These are phyloP conservation scores for Drosophila busckii DNA, from an alignment of 1,140 invertebrate genomes.

Conservation along the genomic window DNA sequence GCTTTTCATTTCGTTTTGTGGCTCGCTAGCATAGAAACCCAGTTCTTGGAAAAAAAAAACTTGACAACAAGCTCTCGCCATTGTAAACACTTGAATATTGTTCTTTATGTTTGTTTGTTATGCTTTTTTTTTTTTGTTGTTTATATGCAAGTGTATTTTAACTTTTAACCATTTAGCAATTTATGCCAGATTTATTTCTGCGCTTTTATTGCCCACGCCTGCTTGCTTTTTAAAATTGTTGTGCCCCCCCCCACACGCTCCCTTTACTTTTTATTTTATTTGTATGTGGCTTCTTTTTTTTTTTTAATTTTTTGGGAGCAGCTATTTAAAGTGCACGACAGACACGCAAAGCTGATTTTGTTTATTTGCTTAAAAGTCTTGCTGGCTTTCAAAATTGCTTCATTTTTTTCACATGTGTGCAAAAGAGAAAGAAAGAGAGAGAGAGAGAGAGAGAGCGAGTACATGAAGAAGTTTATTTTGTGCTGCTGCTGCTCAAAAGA, in stretches of 20 bases:
- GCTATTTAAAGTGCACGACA: conserved; percentile 22
- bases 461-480: no score
- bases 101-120: background rate
- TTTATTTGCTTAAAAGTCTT: conserved; percentile 7
- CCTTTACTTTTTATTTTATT: conserved; percentile 1
- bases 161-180: conserved; percentile 34
- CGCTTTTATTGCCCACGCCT: conserved; percentile 19
- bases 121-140: background rate
- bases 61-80: background rate
- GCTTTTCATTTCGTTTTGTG: background rate
- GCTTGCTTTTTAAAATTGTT: background rate
- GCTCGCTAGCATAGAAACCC: conserved; percentile 1
- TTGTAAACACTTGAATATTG: background rate
- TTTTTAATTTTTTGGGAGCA: conserved; percentile 14
- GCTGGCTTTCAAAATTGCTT: background rate
- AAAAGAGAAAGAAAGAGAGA: no score
- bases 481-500: no score
- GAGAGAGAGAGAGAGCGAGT: no score
- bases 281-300: background rate
- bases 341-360: conserved; percentile 28
- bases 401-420: conserved; percentile 23
- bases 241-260: no score
- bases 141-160: background rate
- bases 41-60: background rate
- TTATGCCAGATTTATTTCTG: conserved; percentile 15